Evolutionary conservation across 2,888 invertebrate species (phyloP), one percentile per base, ranked within the genome.

Genomic region (Plutella xylostella): DNA sequence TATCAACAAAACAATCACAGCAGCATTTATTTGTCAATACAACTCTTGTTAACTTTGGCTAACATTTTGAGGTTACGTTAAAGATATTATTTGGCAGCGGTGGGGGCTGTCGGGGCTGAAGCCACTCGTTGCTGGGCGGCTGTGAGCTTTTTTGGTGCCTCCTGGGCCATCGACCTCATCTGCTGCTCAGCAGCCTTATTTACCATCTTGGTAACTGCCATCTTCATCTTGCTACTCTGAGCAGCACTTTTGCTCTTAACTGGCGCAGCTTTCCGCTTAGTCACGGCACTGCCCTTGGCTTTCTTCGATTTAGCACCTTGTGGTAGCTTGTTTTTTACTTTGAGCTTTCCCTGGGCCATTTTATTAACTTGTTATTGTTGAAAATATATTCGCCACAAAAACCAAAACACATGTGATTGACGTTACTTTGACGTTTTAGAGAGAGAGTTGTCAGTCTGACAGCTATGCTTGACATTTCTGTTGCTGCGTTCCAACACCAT

Each of bases 331-430:
- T 86, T 70, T 65, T 90, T 90, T 0, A 88, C 86, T 79, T 89
- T 90, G 51, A 89, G 62, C 62, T 90, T 90, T 39, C 90, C 90
- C 72, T 90, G 90, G 21, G 89, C 86, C 90, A 90, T 90, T 55
- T 53, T 56, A 33, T 33, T 25, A 34, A 5, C 19, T 34, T 14
- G 15, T 17, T 33, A 14, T 3, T 15, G 9, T 34, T 4, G 19
- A 14, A 35, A 33, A 33, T 14, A n/a, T n/a, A n/a, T n/a, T n/a
- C 7, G 33, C 33, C 15, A 33, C 33, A 17, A 2, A 31, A 11
- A 7, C 11, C 20, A 37, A 35, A 37, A 37, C 37, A 22, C 6
- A 39, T 20, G 4, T 21, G 14, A 5, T 11, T 39, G 39, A 21
- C 11, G 22, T 39, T 39, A 22, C 11, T n/a, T 37, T 37, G 37